phyloP scores from a whole-genome alignment of 2,888 invertebrate genomes.

The Cephalotes varians region DNA sequence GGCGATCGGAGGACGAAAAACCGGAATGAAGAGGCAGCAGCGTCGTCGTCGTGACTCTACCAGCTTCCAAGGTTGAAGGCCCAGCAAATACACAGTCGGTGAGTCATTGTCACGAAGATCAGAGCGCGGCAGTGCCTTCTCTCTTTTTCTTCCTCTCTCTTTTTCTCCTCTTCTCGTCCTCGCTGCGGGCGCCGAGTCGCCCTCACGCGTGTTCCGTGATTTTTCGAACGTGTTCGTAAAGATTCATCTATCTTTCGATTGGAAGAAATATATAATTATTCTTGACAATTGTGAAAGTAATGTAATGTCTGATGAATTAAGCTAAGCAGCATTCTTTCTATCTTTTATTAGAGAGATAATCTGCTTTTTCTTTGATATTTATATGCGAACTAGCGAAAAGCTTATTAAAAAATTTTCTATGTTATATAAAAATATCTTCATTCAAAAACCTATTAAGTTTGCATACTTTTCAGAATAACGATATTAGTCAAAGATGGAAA shows the following conservation, averaged over 20 bases:
- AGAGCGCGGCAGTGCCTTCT: slow-evolving; percentile 13
- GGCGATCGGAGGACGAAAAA: slow-evolving; percentile 31
- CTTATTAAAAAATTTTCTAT: neutral
- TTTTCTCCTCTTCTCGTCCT: neutral
- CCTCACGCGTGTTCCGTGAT: neutral
- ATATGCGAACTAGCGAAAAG: neutral
- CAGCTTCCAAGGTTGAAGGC: slow-evolving; percentile 66
- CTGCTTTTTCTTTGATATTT: slow-evolving; percentile 1
- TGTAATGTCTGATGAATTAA: neutral
- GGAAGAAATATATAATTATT: neutral
- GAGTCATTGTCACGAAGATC: slow-evolving; percentile 78
- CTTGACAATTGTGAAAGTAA: neutral
- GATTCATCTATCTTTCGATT: neutral
- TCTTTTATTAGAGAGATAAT: neutral
- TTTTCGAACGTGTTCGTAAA: slow-evolving; percentile 13
- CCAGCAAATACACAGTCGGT: slow-evolving; percentile 73
- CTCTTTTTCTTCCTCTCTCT: neutral
- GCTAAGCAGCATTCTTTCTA: neutral
- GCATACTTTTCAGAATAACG: neutral
- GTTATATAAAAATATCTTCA: neutral
- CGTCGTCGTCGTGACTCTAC: slow-evolving; percentile 65
- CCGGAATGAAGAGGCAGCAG: slow-evolving; percentile 67
- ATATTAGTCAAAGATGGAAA: neutral
- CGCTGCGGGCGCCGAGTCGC: neutral
- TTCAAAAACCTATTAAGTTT: neutral